A percentile compares a stretch with the other conserved stretches of the same genome.
These are phyloP conservation scores for Eudasyphora cyanicolor DNA, from an alignment of 2,888 invertebrate genomes.

Conservation along the genomic window DNA sequence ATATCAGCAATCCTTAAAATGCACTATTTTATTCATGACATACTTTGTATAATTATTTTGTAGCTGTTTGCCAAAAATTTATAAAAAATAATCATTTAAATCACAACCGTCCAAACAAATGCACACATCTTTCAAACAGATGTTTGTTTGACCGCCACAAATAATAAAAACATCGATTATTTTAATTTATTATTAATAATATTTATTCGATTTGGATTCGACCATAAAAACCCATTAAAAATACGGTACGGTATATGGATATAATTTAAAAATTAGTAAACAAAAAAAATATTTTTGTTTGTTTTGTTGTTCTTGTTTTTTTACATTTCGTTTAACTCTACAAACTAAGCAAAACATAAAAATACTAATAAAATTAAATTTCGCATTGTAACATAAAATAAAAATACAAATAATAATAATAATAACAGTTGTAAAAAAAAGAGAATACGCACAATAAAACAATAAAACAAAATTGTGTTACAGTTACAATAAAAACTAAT, in stretches of 20 bases:
- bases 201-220: constrained; percentile 47
- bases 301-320: neutral
- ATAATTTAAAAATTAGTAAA: constrained; percentile 48
- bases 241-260: constrained; percentile 17
- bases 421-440: neutral
- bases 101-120: too few relatives aligned
- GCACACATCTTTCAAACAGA: too few relatives aligned
- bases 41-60: too few relatives aligned
- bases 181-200: constrained; percentile 41
- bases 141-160: too few relatives aligned
- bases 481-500: constrained; percentile 2
- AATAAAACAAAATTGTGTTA: constrained; percentile 3
- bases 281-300: constrained; percentile 14
- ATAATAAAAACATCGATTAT: neutral
- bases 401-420: constrained; percentile 12
- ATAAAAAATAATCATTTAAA: too few relatives aligned
- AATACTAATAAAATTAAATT: constrained; percentile 12
- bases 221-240: constrained; percentile 46
- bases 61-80: too few relatives aligned
- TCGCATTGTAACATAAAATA: constrained; percentile 3
- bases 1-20: too few relatives aligned
- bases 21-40: too few relatives aligned
- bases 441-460: neutral
- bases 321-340: constrained; percentile 1
- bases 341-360: constrained; percentile 18